These are phyloP conservation scores for Ciconia stormi DNA, from an alignment of 2,113 vertebrate species.

Conservation along the genomic window DNA sequence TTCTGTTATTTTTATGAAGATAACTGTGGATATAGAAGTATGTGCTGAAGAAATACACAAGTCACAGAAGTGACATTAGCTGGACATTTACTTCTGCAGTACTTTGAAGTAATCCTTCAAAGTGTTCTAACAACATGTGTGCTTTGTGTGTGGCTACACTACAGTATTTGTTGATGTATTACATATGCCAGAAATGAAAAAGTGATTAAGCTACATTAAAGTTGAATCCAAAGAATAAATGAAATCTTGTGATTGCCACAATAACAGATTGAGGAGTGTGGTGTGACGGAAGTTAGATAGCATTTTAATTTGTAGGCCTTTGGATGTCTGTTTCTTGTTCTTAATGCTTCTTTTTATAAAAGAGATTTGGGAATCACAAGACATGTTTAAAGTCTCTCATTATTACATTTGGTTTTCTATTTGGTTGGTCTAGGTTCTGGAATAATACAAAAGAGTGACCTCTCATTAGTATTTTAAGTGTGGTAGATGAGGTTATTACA, in stretches of 20 bases:
- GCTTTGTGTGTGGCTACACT: background rate
- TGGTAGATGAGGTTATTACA: background rate
- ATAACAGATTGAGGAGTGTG: background rate
- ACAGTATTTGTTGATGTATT: background rate
- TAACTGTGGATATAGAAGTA: background rate
- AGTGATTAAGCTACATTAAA: background rate
- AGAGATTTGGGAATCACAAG: background rate
- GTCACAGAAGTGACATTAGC: background rate
- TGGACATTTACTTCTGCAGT: background rate
- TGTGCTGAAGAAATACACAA: background rate
- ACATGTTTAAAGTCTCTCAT: background rate
- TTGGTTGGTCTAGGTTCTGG: background rate
- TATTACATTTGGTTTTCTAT: background rate
- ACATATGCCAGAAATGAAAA: background rate
- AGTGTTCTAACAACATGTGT: background rate
- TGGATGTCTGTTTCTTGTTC: background rate
- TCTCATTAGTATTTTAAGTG: background rate
- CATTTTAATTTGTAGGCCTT: background rate
- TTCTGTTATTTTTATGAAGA: background rate
- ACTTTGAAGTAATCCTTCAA: background rate
- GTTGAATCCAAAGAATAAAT: background rate
- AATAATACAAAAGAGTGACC: background rate
- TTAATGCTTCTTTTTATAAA: background rate
- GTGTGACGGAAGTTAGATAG: background rate
- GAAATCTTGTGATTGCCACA: background rate